Evolutionary conservation across 2,888 invertebrate genomes (phyloP).

Genomic region (Hymenopus coronatus): DNA sequence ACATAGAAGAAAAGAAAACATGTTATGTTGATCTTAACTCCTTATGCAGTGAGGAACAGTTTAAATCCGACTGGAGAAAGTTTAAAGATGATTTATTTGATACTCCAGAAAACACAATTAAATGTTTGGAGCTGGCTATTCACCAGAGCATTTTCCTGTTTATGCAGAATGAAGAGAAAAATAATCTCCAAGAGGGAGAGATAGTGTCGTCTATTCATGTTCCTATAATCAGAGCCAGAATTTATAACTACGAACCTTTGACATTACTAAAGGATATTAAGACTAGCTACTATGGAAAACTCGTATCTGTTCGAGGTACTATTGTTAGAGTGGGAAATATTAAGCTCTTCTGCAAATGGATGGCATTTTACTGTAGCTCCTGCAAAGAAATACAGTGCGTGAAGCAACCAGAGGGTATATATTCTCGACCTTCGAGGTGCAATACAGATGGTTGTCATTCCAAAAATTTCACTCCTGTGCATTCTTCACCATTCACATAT

Average conservation of each 20-base stretch:
- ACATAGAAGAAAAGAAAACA: slow-evolving; percentile 57
- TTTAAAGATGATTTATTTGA: slow-evolving; percentile 64
- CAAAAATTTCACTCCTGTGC: slow-evolving; percentile 60
- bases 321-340: slow-evolving; percentile 77
- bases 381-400: slow-evolving; percentile 67
- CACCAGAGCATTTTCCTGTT: slow-evolving; percentile 56
- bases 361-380: slow-evolving; percentile 72
- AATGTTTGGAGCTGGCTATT: slow-evolving; percentile 73
- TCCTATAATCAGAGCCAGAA: slow-evolving; percentile 54
- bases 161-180: slow-evolving; percentile 36
- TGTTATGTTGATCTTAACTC: slow-evolving; percentile 58
- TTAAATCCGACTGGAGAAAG: slow-evolving; percentile 60
- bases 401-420: slow-evolving; percentile 61
- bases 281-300: slow-evolving; percentile 72
- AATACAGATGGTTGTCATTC: slow-evolving; percentile 55
- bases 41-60: slow-evolving; percentile 56
- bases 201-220: slow-evolving; percentile 39
- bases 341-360: slow-evolving; percentile 68
- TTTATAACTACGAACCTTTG: slow-evolving; percentile 63
- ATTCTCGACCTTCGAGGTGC: slow-evolving; percentile 58
- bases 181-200: slow-evolving; percentile 41
- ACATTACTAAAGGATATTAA: slow-evolving; percentile 67
- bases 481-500: slow-evolving; percentile 66
- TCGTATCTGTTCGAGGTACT: slow-evolving; percentile 79
- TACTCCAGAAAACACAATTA: slow-evolving; percentile 65